A percentile compares a stretch with the other conserved stretches of the same genome.
These are phyloP conservation scores for Dastarcus helophoroides DNA, from an alignment of 2,888 invertebrate species.

Conservation along the genomic window DNA sequence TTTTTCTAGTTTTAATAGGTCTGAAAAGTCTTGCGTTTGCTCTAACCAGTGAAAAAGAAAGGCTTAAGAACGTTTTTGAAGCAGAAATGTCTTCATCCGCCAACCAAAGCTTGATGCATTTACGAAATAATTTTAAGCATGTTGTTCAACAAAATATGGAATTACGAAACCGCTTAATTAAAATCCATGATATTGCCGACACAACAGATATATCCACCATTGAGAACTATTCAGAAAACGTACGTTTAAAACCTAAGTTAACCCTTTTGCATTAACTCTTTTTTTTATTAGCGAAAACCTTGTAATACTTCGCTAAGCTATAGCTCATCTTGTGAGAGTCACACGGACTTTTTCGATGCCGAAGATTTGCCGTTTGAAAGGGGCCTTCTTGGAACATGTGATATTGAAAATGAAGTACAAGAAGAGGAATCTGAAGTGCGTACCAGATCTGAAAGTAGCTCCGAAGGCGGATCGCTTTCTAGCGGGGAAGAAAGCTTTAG, in stretches of 20 bases:
- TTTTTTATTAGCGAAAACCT: conserved; percentile 38
- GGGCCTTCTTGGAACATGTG: conserved; percentile 18
- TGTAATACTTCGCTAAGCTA: conserved; percentile 58
- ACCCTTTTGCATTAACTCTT: conserved; percentile 12
- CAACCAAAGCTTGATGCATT: conserved; percentile 39
- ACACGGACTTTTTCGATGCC: conserved; percentile 73
- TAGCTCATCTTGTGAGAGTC: conserved; percentile 65
- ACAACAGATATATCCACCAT: conserved; percentile 48
- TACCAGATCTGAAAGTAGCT: conserved; percentile 51
- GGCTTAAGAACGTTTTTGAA: conserved; percentile 51
- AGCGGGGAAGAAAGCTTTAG: conserved; percentile 58
- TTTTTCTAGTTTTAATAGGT: conserved; percentile 37
- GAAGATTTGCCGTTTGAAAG: conserved; percentile 44
- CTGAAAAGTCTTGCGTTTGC: conserved; percentile 38
- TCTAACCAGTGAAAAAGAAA: conserved; percentile 44
- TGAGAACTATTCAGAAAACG: conserved; percentile 44
- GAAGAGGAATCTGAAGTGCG: conserved; percentile 32
- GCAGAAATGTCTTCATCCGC: conserved; percentile 32
- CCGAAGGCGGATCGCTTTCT: conserved; percentile 57
- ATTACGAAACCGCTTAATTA: conserved; percentile 48
- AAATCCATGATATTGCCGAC: conserved; percentile 54
- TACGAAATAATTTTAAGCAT: conserved; percentile 49
- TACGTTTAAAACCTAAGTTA: no score
- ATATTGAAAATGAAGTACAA: conserved; percentile 31
- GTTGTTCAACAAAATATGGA: conserved; percentile 68